Base-by-base conservation (phyloP, 2,888 invertebrate species). In the Nomada ferruginata region DNA sequence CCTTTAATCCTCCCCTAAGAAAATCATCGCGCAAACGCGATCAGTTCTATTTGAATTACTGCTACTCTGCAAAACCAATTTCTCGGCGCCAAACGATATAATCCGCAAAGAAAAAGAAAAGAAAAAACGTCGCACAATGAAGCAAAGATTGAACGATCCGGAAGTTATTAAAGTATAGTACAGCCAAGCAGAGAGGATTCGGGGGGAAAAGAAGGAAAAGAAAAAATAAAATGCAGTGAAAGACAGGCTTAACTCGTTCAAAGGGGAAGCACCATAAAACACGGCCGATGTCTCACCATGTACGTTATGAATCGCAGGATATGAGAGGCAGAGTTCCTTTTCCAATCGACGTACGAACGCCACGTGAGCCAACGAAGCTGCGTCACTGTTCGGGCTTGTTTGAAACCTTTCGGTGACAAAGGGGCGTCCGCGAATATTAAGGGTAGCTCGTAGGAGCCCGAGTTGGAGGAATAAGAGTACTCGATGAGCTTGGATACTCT, bases 361-460 rank as follows among this genome's bases (percentile, higher is more conserved):
- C 96, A 96, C 86, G 96, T 94, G 29, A 97, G 94, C 95, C 96
- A 96, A 80, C 95, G 94, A 80, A 97, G 94, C 93, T 97, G 97
- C 23, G 95, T 95, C 78, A 95, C 94, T 92, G 95, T 95, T 72
- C 95, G 94, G 18, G 95, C 95, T 94, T 95, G 95, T 92, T 94
- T 94, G 18, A 91, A 89, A 70, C 91, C 87, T 80, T 86, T 81
- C 18, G 84, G 79, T 59, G 91, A 59, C 11, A 85, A 50, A 20
- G 84, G 79, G 26, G 79, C 94, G 94, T 95, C 94, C 69, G 86
- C 85, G 85, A 89, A 91, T 76, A 90, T 82, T 50, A 86, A 79
- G 0, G 88, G 84, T n/a, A 79, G 69, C 11, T 59, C 60, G 2
- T 82, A 23, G 13, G 36, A 4, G 1, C 57, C 53, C 11, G 83